Evolutionary conservation across 2,888 invertebrate species (phyloP).

Genomic region (Tachystola acroxantha): DNA sequence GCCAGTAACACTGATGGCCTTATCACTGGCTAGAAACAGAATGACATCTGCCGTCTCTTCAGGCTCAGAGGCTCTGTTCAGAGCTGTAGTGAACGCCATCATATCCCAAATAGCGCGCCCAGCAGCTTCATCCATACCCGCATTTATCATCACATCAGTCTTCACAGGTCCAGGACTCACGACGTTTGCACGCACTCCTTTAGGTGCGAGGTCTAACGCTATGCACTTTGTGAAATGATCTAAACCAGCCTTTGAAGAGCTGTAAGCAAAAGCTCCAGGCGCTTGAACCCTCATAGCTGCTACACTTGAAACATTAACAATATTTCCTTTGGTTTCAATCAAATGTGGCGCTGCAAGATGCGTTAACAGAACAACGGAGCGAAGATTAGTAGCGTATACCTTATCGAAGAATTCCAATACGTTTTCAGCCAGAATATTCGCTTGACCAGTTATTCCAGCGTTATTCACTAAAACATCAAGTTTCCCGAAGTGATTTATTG

Average conservation of each 20-base stretch:
- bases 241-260: constrained; percentile 17
- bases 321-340: constrained; percentile 19
- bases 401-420: constrained; percentile 16
- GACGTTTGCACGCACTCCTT: constrained; percentile 23
- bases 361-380: constrained; percentile 17
- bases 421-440: constrained; percentile 9
- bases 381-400: constrained; percentile 18
- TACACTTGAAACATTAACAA: constrained; percentile 21
- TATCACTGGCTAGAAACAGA: constrained; percentile 20
- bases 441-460: constrained; percentile 14
- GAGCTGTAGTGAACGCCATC: constrained; percentile 77
- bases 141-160: constrained; percentile 5
- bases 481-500: constrained; percentile 18
- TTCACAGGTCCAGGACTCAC: constrained; percentile 30
- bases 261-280: constrained; percentile 51
- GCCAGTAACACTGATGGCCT: constrained; percentile 21
- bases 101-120: constrained; percentile 52
- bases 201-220: constrained; percentile 80
- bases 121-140: not conserved
- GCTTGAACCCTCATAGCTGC: constrained; percentile 6
- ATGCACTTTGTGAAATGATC: constrained; percentile 22
- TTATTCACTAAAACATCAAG: constrained; percentile 25
- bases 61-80: constrained; percentile 19
- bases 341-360: constrained; percentile 18
- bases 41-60: constrained; percentile 22